These are phyloP conservation scores for Odontothrips loti DNA, from an alignment of 2,888 invertebrate species.

Conservation along the genomic window DNA sequence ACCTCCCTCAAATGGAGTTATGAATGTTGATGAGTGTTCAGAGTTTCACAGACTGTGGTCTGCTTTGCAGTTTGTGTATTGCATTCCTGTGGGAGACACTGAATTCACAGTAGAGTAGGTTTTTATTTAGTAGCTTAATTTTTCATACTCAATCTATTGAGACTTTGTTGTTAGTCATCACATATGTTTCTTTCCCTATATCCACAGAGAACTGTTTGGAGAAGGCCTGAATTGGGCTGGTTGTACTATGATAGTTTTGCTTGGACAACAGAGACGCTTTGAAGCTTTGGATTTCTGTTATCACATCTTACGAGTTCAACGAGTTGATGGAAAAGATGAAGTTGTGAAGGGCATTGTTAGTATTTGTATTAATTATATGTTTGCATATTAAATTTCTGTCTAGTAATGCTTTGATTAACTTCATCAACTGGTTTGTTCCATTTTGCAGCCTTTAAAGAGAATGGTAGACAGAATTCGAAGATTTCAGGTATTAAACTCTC, in stretches of 20 bases:
- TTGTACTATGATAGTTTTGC: constrained; percentile 88
- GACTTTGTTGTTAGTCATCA: constrained; percentile 2
- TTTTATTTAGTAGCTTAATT: not conserved
- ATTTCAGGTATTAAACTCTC: constrained; percentile 97
- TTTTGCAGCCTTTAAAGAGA: constrained; percentile 76
- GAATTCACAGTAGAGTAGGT: constrained; percentile 95
- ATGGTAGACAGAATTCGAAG: constrained; percentile 97
- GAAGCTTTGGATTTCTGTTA: constrained; percentile 98
- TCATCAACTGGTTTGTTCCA: not conserved
- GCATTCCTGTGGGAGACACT: constrained; percentile 92
- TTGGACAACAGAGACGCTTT: constrained; percentile 93
- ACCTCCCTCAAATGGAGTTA: constrained; percentile 86
- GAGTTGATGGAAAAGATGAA: constrained; percentile 94
- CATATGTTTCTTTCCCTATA: not conserved
- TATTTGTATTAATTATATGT: constrained; percentile 40
- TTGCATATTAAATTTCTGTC: constrained; percentile 32
- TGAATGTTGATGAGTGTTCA: constrained; percentile 92
- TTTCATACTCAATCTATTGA: not conserved
- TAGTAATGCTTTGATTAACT: not conserved
- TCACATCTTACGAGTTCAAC: constrained; percentile 90
- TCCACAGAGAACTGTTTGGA: constrained; percentile 83
- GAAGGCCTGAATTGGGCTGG: constrained; percentile 99
- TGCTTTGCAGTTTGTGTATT: constrained; percentile 95
- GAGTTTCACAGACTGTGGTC: constrained; percentile 98
- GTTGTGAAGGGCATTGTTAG: constrained; percentile 91